Evolutionary conservation across 2,113 vertebrate genomes (phyloP), one percentile per base, ranked within the genome.

Genomic region (Gopherus flavomarginatus): DNA sequence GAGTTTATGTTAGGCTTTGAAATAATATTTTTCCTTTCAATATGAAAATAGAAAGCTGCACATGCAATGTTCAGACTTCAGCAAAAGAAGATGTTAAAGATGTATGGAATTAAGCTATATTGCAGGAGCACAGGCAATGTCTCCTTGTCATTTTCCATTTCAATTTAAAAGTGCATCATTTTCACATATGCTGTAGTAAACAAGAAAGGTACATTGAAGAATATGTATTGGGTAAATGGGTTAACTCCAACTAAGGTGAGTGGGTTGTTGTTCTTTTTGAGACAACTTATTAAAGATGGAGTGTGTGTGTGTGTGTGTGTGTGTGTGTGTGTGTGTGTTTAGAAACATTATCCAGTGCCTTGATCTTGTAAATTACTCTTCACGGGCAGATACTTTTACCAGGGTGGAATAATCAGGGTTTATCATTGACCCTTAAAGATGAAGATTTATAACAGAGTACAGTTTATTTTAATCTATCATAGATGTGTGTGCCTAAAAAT

Each of bases 121-220:
- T 42, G 42, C 0, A 0, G 38, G 49, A 29, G 17, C 4, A 1
- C 29, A 10, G 57, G 57, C 57, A 14, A 1, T 19, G 26, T 17
- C 65, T 22, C 8, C n/a, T 72, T 72, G 10, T 11, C 16, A 72
- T 9, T 72, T 88, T 11, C 7, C 47, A 38, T 31, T 62, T 50
- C 81, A 47, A 27, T 35, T 95, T 83, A 90, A 56, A 81, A 95
- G 44, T 38, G 78, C 0, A 0, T 19, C 3, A 4, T 91, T 27
- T 84, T 17, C 69, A 93, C 84, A 56, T 80, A 59, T 21, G 85
- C 82, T 47, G 4, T 9, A 13, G 4, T 87, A 85, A 89, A 77
- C 4, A 78, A 56, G 7, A 89, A 47, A 87, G 83, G 6, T 21
- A 11, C 38, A 57, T 62, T 95, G 50, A 85, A 91, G 86, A 90